phyloP scores from a whole-genome alignment of 1,140 invertebrate species.

The Neodiprion fabricii region DNA sequence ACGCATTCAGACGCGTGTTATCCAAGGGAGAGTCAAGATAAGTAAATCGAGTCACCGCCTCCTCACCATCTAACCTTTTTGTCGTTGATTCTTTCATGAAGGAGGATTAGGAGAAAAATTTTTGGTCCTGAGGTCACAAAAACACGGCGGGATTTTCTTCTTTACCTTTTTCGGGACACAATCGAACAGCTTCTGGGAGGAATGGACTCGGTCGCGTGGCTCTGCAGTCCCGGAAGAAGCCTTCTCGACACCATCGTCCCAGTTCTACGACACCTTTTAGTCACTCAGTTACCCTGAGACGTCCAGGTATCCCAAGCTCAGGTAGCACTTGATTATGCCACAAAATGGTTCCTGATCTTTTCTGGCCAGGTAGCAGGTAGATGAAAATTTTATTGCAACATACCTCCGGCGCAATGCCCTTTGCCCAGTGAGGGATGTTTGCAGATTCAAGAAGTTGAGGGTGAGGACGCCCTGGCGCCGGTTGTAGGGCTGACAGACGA shows the following conservation, averaged over 20 bases:
- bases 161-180: constrained; percentile 31
- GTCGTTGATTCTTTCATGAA: neutral
- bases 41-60: neutral
- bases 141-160: constrained; percentile 23
- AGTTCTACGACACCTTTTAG: constrained; percentile 42
- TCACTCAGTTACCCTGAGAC: constrained; percentile 32
- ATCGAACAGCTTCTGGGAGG: constrained; percentile 17
- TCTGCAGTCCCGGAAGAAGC: constrained; percentile 17
- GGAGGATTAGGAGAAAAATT: neutral
- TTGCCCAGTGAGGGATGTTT: neutral
- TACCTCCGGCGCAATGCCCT: constrained; percentile 34
- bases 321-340: constrained; percentile 35
- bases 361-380: constrained; percentile 39
- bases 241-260: constrained; percentile 9
- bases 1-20: no score
- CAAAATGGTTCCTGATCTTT: constrained; percentile 23
- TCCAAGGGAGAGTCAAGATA: neutral
- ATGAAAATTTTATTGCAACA: constrained; percentile 48
- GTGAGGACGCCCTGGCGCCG: neutral
- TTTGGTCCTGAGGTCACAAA: neutral
- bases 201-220: constrained; percentile 40
- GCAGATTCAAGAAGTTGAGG: neutral
- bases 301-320: neutral
- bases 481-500: neutral
- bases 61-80: neutral